Base-by-base conservation (phyloP, 2,888 invertebrate genomes). In the Pammene fasciana region DNA sequence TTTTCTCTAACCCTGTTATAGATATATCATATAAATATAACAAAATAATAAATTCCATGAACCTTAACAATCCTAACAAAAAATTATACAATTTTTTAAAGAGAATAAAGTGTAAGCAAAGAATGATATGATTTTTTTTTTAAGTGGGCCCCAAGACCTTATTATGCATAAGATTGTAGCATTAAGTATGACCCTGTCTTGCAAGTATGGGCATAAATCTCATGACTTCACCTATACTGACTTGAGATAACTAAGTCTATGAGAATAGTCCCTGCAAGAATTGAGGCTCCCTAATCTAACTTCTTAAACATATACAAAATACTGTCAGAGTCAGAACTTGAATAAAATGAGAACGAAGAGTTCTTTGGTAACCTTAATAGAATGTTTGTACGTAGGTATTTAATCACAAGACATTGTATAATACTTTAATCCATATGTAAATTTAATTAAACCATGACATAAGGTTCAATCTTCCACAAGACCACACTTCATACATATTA, bases 371-470 rank as follows among this genome's bases (percentile, higher is more conserved):
- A 46, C 36, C 36, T 55, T 61, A 61, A 38, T 41, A 56, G 18
- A 41, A 55, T 18, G 26, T 67, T 67, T 67, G 54, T 67, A 56
- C 57, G 56, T 59, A 68, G 52, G 52, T 68, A 68, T 56, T 41
- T 38, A 65, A 68, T 64, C 68, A 68, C 64, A 68, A 65, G 68
- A 57, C 64, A 46, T 8, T 38, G 38, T 52, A 57, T 64, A 64
- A 57, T 52, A 68, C 45, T 57, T 59, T 57, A 64, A 56, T 64
- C 48, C 26, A 56, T 48, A 68, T 52, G 11, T 57, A 50, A 65
- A 52, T 68, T 65, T 65, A 59, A 68, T 68, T 52, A 59, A 57
- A 64, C 64, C 56, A 55, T 50, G 41, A 14, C 61, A 55, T 57
- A 59, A 64, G 52, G 46, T 50, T 52, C 36, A 65, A n/a, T 18